Evolutionary conservation across 2,113 vertebrate genomes (phyloP).

Genomic region (Brienomyrus longianalis): DNA sequence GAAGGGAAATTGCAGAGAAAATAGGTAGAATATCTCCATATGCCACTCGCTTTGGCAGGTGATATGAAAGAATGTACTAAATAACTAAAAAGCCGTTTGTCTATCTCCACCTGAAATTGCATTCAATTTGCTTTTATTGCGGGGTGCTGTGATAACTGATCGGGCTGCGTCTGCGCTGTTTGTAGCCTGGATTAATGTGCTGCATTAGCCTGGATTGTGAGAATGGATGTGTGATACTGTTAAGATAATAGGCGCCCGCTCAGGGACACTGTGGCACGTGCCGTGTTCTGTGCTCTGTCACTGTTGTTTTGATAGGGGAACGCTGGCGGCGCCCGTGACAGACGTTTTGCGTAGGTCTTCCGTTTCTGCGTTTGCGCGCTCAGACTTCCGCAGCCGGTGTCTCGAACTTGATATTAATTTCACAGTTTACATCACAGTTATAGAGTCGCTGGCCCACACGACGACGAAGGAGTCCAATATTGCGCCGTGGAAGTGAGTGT

Average conservation of each 20-base stretch:
- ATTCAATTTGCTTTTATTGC: conserved; percentile 3
- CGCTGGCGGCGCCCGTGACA: background rate
- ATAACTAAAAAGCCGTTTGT: background rate
- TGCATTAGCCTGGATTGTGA: conserved; percentile 2
- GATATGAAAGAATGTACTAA: background rate
- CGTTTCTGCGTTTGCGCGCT: background rate
- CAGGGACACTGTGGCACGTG: background rate
- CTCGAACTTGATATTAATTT: background rate
- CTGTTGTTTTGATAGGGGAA: background rate
- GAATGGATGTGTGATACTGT: conserved; percentile 2
- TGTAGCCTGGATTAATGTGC: conserved; percentile 1
- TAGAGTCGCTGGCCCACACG: background rate
- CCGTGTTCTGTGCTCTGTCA: background rate
- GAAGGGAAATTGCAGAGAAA: background rate
- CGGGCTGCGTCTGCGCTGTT: background rate
- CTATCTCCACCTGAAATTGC: background rate
- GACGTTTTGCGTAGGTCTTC: background rate
- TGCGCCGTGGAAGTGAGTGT: background rate
- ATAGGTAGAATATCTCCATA: background rate
- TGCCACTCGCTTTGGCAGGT: background rate
- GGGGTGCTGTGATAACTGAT: background rate
- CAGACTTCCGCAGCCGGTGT: background rate
- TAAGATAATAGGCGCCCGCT: background rate
- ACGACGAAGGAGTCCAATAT: background rate
- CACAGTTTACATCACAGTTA: background rate